Conservation (phyloP, 2,888 invertebrate genomes). For the Amiota mariae region DNA sequence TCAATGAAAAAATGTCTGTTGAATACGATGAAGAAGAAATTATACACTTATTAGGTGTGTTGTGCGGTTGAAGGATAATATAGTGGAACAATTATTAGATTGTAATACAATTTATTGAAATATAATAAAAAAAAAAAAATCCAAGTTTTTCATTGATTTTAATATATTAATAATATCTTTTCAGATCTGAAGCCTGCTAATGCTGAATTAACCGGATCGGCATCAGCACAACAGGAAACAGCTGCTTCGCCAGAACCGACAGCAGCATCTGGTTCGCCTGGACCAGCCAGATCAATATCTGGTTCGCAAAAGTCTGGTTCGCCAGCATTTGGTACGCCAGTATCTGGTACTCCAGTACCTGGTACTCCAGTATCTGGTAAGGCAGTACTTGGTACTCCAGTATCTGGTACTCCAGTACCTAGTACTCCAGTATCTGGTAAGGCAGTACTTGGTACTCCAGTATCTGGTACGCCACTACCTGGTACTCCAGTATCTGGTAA, state of each 20-base stretch:
- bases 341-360: not conserved
- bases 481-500: constrained; percentile 17
- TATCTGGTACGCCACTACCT: not conserved
- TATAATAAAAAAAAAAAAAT: not conserved
- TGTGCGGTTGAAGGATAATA: not conserved
- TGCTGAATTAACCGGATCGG: constrained; percentile 15
- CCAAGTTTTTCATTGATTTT: not conserved
- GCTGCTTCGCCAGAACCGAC: constrained; percentile 21
- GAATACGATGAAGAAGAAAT: not conserved
- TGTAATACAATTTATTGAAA: too few species aligned
- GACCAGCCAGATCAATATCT: not conserved
- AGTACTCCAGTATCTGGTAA: not conserved
- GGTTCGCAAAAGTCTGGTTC: constrained; percentile 17
- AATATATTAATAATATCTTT: not conserved
- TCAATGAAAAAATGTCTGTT: constrained; percentile 27
- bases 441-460: not conserved
- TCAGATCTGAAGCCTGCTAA: constrained; percentile 44
- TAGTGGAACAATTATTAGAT: not conserved
- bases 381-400: not conserved
- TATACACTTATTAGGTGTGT: constrained; percentile 56
- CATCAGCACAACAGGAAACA: constrained; percentile 16
- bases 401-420: constrained; percentile 6
- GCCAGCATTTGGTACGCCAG: not conserved
- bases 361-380: not conserved
- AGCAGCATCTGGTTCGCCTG: not conserved